Percentiles rank a stretch among this genome's conserved stretches.
Evolutionary conservation across 1,140 invertebrate genomes (phyloP).

Genomic region (Monochamus saltuarius): DNA sequence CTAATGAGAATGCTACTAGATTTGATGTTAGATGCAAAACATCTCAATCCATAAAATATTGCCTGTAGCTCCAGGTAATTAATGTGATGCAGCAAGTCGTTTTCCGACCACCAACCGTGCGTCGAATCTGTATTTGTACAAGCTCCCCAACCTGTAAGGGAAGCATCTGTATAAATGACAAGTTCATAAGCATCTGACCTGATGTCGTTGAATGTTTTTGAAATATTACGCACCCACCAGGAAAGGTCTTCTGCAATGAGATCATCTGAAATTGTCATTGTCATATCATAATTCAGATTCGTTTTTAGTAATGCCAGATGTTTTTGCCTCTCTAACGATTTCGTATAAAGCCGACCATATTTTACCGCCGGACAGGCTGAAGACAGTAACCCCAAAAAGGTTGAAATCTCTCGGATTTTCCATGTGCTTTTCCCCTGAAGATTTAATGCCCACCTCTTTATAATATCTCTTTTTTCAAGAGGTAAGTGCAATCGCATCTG

Average conservation of each 20-base stretch:
- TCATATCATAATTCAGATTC: slow-evolving; percentile 8
- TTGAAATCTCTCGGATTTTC: slow-evolving; percentile 23
- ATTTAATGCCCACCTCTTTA: background rate
- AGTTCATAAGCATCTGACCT: background rate
- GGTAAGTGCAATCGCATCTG: slow-evolving; percentile 13
- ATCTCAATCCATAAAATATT: slow-evolving; percentile 17
- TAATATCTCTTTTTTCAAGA: slow-evolving; percentile 13
- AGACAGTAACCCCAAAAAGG: slow-evolving; percentile 20
- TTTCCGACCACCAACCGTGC: slow-evolving; percentile 13
- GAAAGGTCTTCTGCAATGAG: slow-evolving; percentile 7
- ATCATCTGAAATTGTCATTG: slow-evolving; percentile 1
- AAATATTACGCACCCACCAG: slow-evolving; percentile 19
- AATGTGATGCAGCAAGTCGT: slow-evolving; percentile 8
- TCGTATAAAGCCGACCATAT: slow-evolving; percentile 32
- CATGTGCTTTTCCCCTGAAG: background rate
- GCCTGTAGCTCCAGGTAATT: slow-evolving; percentile 25
- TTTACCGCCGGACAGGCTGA: slow-evolving; percentile 23
- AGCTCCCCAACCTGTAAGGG: slow-evolving; percentile 17
- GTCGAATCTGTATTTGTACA: slow-evolving; percentile 2
- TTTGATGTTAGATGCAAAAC: too few relatives aligned
- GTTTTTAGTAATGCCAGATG: slow-evolving; percentile 8
- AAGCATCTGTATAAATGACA: slow-evolving; percentile 14
- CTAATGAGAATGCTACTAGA: too few relatives aligned
- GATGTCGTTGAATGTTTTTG: background rate
- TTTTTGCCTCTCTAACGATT: slow-evolving; percentile 32